Evolutionary conservation across 1,140 invertebrate species (phyloP), one percentile per base, ranked within the genome.

Genomic region (Anastrepha obliqua): DNA sequence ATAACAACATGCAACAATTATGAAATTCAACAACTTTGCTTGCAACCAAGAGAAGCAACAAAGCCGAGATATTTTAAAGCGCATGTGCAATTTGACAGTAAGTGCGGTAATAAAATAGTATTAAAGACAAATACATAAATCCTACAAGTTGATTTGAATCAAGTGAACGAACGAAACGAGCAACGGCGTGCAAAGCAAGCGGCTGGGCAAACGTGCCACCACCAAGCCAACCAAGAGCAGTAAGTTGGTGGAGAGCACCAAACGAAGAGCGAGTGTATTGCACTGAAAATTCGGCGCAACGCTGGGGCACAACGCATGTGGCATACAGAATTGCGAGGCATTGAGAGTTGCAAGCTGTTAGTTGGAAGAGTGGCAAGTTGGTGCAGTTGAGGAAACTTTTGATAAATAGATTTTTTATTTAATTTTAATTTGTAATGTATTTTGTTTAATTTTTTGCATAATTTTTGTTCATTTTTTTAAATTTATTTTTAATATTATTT

Each of bases 91-190:
- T 81, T 81, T 81, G 74, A 81, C 74, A 81, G 47, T 81, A 81
- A 81, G 55, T 81, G 74, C 74, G 47, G 74, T 81, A 81, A 81
- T 81, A 81, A 81, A 81, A 81, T 81, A 81, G 74, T 81, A 81
- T 81, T 81, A 81, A 55, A 81, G 74, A 81, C 74, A 81, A 81
- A 81, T 81, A 81, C 74, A 81, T 81, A 81, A 81, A 81, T 81
- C 47, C 15, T 51, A 81, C 74, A 81, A 81, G 74, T 81, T 55
- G 74, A 81, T 81, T 55, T 81, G 74, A 81, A 81, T 81, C 74
- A 81, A 81, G 47, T n/a, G 8, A 7, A 55, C 51, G 17, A 51
- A 3, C 42, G 70, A 20, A 51, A 74, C 8, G 70, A 51, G 44
- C 70, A 74, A 47, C 60, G 17, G 29, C 29, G 29, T 29, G 29